Base-by-base conservation (phyloP, 2,113 vertebrate genomes). In the Ciconia boyciana region DNA sequence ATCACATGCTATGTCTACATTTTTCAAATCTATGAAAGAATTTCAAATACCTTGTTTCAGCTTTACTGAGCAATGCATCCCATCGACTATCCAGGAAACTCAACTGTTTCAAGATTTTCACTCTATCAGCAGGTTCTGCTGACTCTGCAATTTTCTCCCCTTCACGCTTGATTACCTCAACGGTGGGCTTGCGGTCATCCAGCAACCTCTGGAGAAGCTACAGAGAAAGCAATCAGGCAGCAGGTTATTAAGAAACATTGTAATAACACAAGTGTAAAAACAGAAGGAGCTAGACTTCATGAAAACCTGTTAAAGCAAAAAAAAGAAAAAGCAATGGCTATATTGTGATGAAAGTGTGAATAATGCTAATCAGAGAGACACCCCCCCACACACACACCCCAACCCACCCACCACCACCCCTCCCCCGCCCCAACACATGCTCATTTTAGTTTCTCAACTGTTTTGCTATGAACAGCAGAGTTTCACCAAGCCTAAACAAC, bases 191-290 rank as follows among this genome's bases (percentile, higher is more conserved):
- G 84, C 99, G 98, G 94, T 99, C 99, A 96, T 99, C 99, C 96
- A 99, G 95, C 95, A 99, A 93, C 95, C 98, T 99, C 98, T 99
- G 99, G 54, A 99, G 98, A 95, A 99, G 99, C 99, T 99, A 95
- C 10, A 92, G 57, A 87, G 28, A 96, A 90, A 96, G 82, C 34
- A 93, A 92, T 71, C 9, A 69, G 69, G 91, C 41, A 89, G 21
- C 36, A 86, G 39, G 57, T 88, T 75, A 89, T 44, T 55, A 83
- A 91, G 29, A 52, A 94, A 86, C 68, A 84, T 2, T 74, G 39
- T 51, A 91, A 52, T 54, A 78, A 83, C 21, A 61, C 25, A 72
- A 79, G 46, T 7, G 18, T 34, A 71, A 72, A 65, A 95, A 9
- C 39, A 79, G 43, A 90, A 91, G 46, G 24, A 86, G 70, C 60